Base-by-base conservation (phyloP, 2,888 invertebrate genomes). In the Sylvicola fuscatus region DNA sequence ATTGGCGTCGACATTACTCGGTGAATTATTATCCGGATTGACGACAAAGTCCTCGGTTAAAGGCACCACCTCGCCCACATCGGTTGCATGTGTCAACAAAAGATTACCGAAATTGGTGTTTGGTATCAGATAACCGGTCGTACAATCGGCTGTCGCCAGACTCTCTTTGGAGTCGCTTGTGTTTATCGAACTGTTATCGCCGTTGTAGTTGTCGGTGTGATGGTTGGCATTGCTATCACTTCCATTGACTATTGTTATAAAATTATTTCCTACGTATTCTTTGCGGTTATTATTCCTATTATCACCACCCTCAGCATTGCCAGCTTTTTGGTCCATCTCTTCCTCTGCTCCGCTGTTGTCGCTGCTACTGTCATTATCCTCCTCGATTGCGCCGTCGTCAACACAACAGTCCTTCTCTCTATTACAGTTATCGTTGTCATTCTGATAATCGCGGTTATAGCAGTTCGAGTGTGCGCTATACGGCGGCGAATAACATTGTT, bases 91-190 rank as follows among this genome's bases (percentile, higher is more conserved):
- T 8, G 21, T 21, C 21, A 58, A 59, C 34, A 59, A 43, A 17
- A 59, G 44, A 44, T 57, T 58, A 15, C 59, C 60, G 39, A 59
- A 51, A 45, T 54, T 60, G 31, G 59, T 58, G 37, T 59, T 59
- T 40, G 59, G 55, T 46, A 60, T 58, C 17, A 59, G 48, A 45
- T 52, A 58, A 26, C 60, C 60, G 2, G 54, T 51, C 35, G 52
- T 51, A 47, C 58, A 57, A 42, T 60, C 59, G 3, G 53, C 50
- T 6, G 51, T 47, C 12, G 51, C 52, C 35, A 57, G 48, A 36
- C 44, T 44, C 27, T 45, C 41, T 27, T 33, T 15, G 14, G 21
- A 30, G 26, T 33, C 29, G 14, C 17, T 17, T 12, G 32, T 15
- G 5, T 36, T 29, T 21, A 21, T 34, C 3, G 27, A 34, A 14